phyloP scores from a whole-genome alignment of 2,797 vertebrate species.

The Ibycter americanus region DNA sequence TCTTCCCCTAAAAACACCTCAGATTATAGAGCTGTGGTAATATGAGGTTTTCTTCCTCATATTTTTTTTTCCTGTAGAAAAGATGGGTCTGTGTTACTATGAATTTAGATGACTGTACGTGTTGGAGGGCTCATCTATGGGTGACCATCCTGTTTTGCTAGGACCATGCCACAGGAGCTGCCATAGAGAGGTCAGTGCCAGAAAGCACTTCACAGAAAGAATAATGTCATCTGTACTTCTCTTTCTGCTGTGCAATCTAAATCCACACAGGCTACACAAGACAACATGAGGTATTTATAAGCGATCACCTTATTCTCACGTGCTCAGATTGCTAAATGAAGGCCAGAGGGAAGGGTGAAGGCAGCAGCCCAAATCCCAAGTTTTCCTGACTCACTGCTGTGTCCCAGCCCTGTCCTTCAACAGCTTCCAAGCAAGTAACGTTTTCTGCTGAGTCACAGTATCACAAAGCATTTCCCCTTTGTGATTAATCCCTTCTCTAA shows the following conservation, averaged over 20 bases:
- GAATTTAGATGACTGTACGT: not conserved
- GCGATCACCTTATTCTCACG: not conserved
- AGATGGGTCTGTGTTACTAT: not conserved
- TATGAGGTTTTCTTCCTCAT: not conserved
- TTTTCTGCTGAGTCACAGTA: conserved; percentile 51
- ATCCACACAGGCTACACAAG: not conserved
- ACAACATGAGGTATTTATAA: not conserved
- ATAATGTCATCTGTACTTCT: not conserved
- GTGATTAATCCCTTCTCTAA: not conserved
- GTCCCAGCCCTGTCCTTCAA: not conserved
- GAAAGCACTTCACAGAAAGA: not conserved
- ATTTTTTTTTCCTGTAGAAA: not conserved
- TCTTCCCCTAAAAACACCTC: not conserved
- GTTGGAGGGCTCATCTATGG: not conserved
- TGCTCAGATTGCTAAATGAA: not conserved
- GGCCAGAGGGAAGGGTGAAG: not conserved
- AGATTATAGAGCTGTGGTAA: not conserved
- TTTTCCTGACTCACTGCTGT: conserved; percentile 17
- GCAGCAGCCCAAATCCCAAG: not conserved
- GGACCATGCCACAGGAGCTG: not conserved
- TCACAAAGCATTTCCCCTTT: not conserved
- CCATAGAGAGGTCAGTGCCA: not conserved
- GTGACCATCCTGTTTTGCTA: not conserved
- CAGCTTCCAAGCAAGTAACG: not conserved
- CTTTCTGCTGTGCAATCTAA: not conserved